Percentiles rank a stretch among this genome's conserved stretches.
Conservation (phyloP, 1,140 invertebrate genomes). For the Frieseomelitta varia region DNA sequence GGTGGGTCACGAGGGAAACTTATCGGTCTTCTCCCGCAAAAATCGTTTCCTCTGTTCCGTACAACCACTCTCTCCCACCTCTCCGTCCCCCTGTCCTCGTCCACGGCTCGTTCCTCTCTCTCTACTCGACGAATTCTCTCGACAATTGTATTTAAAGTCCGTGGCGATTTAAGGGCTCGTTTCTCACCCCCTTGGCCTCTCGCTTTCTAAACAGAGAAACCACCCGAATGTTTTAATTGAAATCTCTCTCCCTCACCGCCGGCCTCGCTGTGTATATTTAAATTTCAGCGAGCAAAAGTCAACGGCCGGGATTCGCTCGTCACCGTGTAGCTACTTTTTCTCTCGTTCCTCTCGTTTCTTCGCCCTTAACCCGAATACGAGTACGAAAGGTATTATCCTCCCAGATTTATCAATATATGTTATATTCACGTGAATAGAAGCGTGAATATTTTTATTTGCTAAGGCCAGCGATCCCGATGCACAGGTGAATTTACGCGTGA, state of each 20-base stretch:
- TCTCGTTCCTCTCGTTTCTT: neutral
- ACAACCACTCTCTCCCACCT: neutral
- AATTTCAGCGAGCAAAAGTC: slow-evolving; percentile 35
- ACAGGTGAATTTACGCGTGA: too few relatives aligned
- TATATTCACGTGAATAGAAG: too few relatives aligned
- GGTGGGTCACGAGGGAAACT: slow-evolving; percentile 63
- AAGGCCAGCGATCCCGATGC: too few relatives aligned
- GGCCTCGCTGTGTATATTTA: slow-evolving; percentile 7
- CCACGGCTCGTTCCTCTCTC: neutral
- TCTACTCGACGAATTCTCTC: slow-evolving; percentile 26
- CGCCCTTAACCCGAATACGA: too few relatives aligned
- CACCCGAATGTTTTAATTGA: slow-evolving; percentile 38
- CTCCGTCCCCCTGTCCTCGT: too few relatives aligned
- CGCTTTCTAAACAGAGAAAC: slow-evolving; percentile 38
- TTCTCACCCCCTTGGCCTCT: slow-evolving; percentile 25
- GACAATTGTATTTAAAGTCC: slow-evolving; percentile 43
- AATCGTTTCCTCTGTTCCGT: slow-evolving; percentile 23
- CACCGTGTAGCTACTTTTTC: neutral
- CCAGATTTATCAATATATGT: too few relatives aligned
- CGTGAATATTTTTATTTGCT: too few relatives aligned
- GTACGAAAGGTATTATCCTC: too few relatives aligned
- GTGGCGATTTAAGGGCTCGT: slow-evolving; percentile 41
- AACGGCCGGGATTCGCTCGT: neutral
- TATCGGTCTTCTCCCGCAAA: slow-evolving; percentile 61
- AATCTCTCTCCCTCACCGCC: slow-evolving; percentile 6